Evolutionary conservation across 2,797 vertebrate genomes (phyloP).

Genomic region (Aeoliscus strigatus): DNA sequence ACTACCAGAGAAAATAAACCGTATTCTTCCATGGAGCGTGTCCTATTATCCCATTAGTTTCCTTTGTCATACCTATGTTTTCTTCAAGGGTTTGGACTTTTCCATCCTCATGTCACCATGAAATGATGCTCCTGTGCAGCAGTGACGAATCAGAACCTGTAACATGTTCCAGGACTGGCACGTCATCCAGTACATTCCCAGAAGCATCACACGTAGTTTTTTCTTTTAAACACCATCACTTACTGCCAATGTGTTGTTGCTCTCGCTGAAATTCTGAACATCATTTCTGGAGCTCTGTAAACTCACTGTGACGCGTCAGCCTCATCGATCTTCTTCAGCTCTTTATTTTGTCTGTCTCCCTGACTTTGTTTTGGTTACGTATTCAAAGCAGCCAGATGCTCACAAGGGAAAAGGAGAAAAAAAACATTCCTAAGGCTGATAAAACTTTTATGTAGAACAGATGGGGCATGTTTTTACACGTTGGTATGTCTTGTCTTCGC

Average conservation of each 20-base stretch:
- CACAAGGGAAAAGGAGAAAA: not conserved
- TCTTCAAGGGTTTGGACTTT: slow-evolving; percentile 7
- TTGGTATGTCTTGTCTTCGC: slow-evolving; percentile 6
- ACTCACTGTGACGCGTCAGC: not conserved
- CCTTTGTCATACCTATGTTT: slow-evolving; percentile 1
- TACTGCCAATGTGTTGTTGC: slow-evolving; percentile 12
- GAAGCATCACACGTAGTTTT: slow-evolving; percentile 4
- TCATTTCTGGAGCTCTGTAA: slow-evolving; percentile 17
- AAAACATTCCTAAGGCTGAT: slow-evolving; percentile 11
- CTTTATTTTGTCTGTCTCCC: slow-evolving; percentile 20
- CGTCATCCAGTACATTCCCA: slow-evolving; percentile 8
- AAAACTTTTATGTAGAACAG: slow-evolving; percentile 16
- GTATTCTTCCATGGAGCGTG: too few relatives aligned
- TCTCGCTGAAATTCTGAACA: not conserved
- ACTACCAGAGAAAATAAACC: not conserved
- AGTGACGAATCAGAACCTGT: slow-evolving; percentile 11
- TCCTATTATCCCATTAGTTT: not conserved
- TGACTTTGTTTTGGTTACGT: slow-evolving; percentile 24
- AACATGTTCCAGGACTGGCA: slow-evolving; percentile 46
- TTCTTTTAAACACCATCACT: slow-evolving; percentile 18
- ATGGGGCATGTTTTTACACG: slow-evolving; percentile 12
- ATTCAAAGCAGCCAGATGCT: slow-evolving; percentile 21
- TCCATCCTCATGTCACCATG: slow-evolving; percentile 25
- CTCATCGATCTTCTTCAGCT: not conserved
- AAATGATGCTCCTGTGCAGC: slow-evolving; percentile 19